Conservation (phyloP, 2,797 vertebrate species). For the Hydrophis major region DNA sequence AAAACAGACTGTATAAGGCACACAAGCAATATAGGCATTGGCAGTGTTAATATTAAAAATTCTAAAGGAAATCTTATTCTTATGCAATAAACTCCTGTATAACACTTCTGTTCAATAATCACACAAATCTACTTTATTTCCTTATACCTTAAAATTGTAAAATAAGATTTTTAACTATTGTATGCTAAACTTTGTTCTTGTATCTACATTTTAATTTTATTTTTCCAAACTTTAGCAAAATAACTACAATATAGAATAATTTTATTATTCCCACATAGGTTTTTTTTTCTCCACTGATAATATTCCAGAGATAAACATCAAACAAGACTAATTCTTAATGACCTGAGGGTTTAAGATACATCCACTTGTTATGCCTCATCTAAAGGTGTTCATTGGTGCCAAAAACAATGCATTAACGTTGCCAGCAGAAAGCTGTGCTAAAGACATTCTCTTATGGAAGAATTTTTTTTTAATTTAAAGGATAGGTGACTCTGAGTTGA, state of each 20-base stretch:
- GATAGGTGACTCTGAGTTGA: not conserved
- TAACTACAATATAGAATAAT: not conserved
- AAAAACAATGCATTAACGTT: slow-evolving; percentile 13
- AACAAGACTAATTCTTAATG: slow-evolving; percentile 12
- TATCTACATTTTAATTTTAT: not conserved
- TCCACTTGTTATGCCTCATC: not conserved
- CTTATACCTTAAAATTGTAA: not conserved
- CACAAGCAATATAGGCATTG: not conserved
- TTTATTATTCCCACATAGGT: not conserved
- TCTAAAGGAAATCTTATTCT: not conserved
- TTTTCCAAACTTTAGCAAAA: not conserved
- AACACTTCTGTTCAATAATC: not conserved
- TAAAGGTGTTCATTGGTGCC: not conserved
- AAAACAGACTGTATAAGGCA: not conserved
- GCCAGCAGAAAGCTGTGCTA: slow-evolving; percentile 17
- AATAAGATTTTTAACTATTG: not conserved
- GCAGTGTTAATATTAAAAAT: not conserved
- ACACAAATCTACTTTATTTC: not conserved
- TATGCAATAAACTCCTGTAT: not conserved
- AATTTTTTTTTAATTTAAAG: not conserved
- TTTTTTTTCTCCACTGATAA: not conserved
- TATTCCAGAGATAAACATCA: not conserved
- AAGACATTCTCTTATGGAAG: slow-evolving; percentile 5
- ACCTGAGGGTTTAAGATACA: not conserved
- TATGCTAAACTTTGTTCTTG: not conserved